A percentile compares a stretch with the other conserved stretches of the same genome.
Evolutionary conservation across 2,113 vertebrate species (phyloP).

Genomic region (Boleophthalmus pectinirostris): DNA sequence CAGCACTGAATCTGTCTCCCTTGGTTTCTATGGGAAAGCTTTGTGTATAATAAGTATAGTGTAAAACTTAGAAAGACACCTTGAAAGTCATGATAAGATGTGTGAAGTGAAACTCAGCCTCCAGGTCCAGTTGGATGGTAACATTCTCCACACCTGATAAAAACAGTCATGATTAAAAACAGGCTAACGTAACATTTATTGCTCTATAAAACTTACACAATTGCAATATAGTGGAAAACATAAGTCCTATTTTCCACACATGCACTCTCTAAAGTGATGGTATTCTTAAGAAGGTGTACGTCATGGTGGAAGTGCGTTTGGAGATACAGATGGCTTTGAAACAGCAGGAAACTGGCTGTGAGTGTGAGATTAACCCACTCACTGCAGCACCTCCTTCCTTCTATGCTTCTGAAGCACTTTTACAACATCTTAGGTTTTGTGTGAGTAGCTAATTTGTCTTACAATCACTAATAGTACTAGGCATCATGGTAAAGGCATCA

Average conservation of each 20-base stretch:
- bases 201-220: neutral
- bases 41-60: neutral
- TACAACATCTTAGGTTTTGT: neutral
- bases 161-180: constrained; percentile 35
- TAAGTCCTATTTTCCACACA: neutral
- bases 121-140: constrained; percentile 91
- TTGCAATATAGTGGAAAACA: neutral
- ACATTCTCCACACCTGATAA: constrained; percentile 90
- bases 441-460: neutral
- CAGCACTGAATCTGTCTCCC: constrained; percentile 19
- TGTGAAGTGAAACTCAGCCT: constrained; percentile 98
- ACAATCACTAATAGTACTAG: no score
- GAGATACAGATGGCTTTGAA: constrained; percentile 51
- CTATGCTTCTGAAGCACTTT: neutral
- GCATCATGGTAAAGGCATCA: neutral
- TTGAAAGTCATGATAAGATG: constrained; percentile 99
- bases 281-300: constrained; percentile 56
- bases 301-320: constrained; percentile 35
- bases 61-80: constrained; percentile 73
- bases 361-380: constrained; percentile 48
- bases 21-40: constrained; percentile 3
- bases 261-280: constrained; percentile 35
- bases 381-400: neutral
- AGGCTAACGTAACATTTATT: neutral
- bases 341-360: constrained; percentile 48